A percentile compares a stretch with the other conserved stretches of the same genome.
Evolutionary conservation across 2,797 vertebrate species (phyloP).

Genomic region (Phalanger gymnotis): DNA sequence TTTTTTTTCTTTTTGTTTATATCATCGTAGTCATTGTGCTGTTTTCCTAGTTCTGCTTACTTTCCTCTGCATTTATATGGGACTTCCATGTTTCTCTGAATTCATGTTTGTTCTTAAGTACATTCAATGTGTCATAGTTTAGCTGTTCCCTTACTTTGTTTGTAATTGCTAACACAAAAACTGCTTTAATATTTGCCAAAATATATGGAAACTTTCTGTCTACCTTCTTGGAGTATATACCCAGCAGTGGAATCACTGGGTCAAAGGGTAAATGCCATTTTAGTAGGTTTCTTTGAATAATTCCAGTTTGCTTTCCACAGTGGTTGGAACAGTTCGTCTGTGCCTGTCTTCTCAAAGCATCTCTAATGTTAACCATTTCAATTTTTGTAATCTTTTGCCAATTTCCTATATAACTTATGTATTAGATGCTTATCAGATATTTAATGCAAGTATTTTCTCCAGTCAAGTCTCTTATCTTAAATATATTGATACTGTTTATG

Average conservation of each 20-base stretch:
- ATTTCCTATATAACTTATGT: neutral
- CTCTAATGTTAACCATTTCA: neutral
- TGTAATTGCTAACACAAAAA: neutral
- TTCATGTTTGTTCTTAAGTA: no score
- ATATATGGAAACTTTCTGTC: no score
- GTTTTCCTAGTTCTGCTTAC: no score
- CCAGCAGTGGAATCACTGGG: neutral
- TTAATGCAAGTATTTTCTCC: neutral
- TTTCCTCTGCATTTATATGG: no score
- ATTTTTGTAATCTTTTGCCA: no score
- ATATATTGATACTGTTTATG: neutral
- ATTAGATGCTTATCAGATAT: neutral
- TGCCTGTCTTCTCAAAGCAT: no score
- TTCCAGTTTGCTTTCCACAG: neutral
- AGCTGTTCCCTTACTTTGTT: neutral
- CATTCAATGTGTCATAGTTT: no score
- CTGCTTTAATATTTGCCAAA: no score
- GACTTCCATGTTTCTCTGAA: no score
- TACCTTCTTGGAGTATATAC: neutral
- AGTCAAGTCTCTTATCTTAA: neutral
- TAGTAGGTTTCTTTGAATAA: neutral
- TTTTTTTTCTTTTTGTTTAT: neutral
- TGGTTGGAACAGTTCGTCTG: neutral
- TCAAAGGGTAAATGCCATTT: neutral
- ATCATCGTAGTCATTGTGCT: neutral